Base-by-base conservation (phyloP, 2,888 invertebrate genomes). In the Brachylomia viminalis region DNA sequence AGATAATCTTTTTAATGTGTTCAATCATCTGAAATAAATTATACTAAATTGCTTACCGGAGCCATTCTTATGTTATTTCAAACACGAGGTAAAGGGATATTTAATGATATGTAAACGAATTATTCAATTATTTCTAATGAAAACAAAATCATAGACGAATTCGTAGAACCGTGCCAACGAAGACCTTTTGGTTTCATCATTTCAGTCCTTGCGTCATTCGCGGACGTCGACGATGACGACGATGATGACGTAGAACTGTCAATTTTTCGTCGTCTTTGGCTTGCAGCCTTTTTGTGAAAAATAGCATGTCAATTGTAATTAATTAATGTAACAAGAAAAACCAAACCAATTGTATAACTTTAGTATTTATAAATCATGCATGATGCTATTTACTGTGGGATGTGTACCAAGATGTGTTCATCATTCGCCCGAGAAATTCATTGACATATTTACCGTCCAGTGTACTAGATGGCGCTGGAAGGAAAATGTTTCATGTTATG, bases 41-140 rank as follows among this genome's bases (percentile, higher is more conserved):
- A n/a, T 6, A 64, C 1, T 23, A 15, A 45, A 45, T 58, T 52
- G 42, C 79, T 80, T 80, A 80, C 79, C 80, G 79, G 79, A 56
- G 79, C 65, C 79, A 80, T 80, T 65, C 0, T 66, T 59, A 20
- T 7, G 45, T 68, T 45, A 54, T 47, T 69, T 69, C 30, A 68
- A 78, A 54, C 65, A 52, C 30, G 30, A 65, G 17, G 17, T 47
- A 38, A 52, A 27, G 8, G 27, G 2, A 8, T 59, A 49, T 33
- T 27, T 15, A 54, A 17, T 69, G n/a, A n/a, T n/a, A n/a, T n/a
- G n/a, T 33, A 59, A 68, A 23, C n/a, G n/a, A 75, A 69, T 61
- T 56, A 30, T 66, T 38, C 33, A 65, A 65, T 52, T n/a, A n/a
- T n/a, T n/a, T 59, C 0, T 17, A 65, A 23, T 27, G 17, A 69